Percentiles rank a stretch among this genome's conserved stretches.
Conservation (phyloP, 2,888 invertebrate genomes). For the Amphipoea oculea region DNA sequence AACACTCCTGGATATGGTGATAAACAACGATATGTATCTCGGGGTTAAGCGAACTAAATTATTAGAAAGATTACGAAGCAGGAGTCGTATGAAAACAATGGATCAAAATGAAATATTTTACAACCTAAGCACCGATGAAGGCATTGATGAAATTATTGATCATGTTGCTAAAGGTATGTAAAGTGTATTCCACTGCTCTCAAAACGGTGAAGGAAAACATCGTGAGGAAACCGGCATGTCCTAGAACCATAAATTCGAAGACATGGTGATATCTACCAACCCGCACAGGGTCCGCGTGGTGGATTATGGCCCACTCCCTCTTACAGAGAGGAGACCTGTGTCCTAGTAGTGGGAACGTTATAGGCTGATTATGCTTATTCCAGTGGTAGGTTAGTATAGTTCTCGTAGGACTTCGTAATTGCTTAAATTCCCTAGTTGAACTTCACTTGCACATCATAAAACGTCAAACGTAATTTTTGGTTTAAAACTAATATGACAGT, state of each 20-base stretch:
- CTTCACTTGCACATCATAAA: not conserved
- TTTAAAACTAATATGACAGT: not conserved
- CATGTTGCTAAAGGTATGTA: constrained; percentile 38
- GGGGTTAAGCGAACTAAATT: constrained; percentile 11
- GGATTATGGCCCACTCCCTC: too few species aligned
- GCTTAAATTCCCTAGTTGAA: not conserved
- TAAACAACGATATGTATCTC: constrained; percentile 38
- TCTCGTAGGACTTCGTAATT: not conserved
- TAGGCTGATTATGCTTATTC: too few species aligned
- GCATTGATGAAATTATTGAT: constrained; percentile 30
- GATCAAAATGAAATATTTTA: constrained; percentile 30
- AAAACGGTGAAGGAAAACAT: too few species aligned
- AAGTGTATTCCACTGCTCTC: not conserved
- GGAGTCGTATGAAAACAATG: constrained; percentile 8
- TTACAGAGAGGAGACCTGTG: too few species aligned
- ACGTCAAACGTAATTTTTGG: not conserved
- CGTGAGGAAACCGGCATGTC: too few species aligned
- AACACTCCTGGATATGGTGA: constrained; percentile 37
- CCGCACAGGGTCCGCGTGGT: too few species aligned
- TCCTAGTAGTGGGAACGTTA: too few species aligned
- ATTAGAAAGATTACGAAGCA: constrained; percentile 23
- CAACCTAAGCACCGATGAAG: constrained; percentile 36
- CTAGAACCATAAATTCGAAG: too few species aligned
- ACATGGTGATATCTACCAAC: too few species aligned
- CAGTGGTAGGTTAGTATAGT: too few species aligned